These are phyloP conservation scores for Schizopygopsis pylzovi DNA, from an alignment of 2,797 vertebrate species.

Conservation along the genomic window DNA sequence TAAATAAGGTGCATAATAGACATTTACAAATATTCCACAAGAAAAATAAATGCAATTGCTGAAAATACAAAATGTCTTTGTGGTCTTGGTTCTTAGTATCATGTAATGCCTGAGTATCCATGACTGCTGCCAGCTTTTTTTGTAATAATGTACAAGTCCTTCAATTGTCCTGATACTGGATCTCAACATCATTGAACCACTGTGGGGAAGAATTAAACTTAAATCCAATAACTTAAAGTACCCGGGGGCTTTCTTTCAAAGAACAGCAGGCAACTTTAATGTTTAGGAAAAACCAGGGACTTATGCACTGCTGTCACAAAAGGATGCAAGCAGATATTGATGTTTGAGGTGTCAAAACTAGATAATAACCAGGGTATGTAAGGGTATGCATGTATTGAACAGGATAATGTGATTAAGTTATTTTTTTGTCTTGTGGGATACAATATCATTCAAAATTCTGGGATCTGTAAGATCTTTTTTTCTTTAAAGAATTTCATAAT, in stretches of 20 bases:
- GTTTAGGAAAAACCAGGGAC: constrained; percentile 7
- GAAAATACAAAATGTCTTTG: background rate
- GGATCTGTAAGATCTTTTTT: background rate
- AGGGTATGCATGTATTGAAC: background rate
- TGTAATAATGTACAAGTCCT: background rate
- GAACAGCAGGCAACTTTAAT: background rate
- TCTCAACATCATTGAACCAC: constrained; percentile 1
- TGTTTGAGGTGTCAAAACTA: background rate
- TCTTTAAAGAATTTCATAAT: background rate
- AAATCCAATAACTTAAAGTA: constrained; percentile 7
- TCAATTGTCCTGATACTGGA: background rate
- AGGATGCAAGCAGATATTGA: background rate
- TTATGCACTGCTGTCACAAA: constrained; percentile 1
- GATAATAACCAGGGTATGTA: background rate
- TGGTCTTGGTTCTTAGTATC: background rate
- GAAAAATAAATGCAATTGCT: background rate
- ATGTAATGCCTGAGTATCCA: background rate
- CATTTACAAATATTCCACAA: background rate
- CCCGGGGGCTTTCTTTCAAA: background rate
- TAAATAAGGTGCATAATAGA: background rate
- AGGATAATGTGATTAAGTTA: background rate
- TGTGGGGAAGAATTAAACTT: background rate
- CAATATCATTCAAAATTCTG: background rate
- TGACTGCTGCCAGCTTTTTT: background rate
- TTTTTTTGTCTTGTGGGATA: background rate